Base-by-base conservation (phyloP, 2,888 invertebrate genomes). In the Leptopilina syphax region DNA sequence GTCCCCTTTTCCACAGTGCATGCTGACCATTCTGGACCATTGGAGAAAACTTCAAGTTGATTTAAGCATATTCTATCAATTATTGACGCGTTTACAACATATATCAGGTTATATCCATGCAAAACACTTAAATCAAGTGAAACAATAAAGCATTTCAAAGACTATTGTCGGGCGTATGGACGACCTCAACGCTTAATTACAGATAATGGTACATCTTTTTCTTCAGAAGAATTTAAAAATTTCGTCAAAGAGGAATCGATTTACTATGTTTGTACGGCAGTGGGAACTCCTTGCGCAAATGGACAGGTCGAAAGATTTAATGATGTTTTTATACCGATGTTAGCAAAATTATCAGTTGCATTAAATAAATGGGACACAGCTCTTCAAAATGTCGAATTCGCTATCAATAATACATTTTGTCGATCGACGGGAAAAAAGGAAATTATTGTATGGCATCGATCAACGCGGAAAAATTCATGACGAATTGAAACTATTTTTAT, bases 261-360 rank as follows among this genome's bases (percentile, higher is more conserved):
- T 8, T 44, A 44, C 44, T 0, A 44, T 44, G 8, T 44, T 44
- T 44, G 44, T 44, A 44, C 44, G 44, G 44, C 44, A 8, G 44
- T 60, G 13, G 13, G 7, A 60, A 4, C n/a, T 82, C 88, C 88
- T 2, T 82, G 87, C 54, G 85, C 87, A 0, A 90, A 89, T 78
- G 88, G 89, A 0, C 89, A 90, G 79, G 83, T 85, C 1, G 87
- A 88, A 54, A 77, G 86, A 41, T 77, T 84, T n/a, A 85, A 88
- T 76, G 80, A 84, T 0, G 76, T 73, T 0, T 80, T 88, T 12
- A 88, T 84, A 0, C 85, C 85, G n/a, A 85, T 86, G 81, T 65
- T 88, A 24, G 79, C 85, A 10, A 88, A 88, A 81, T 50, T 85
- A 27, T 76, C 77, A 13, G 80, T 80, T 3, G 63, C 50, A 7